phyloP scores from a whole-genome alignment of 2,797 vertebrate species.

The Apogon hyalosoma region DNA sequence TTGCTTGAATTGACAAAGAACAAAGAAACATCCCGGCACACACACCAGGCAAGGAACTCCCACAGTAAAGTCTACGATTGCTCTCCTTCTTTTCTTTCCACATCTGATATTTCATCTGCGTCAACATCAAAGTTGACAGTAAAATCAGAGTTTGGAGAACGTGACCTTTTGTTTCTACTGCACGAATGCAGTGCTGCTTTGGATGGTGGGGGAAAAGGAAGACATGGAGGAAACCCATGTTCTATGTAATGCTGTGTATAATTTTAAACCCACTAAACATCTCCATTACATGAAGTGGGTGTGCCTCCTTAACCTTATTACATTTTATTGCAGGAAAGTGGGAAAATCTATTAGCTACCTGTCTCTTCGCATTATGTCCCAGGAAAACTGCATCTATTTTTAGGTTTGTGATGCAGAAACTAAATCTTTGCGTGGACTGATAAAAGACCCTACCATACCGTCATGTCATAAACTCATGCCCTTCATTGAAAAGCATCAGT shows the following conservation, averaged over 20 bases:
- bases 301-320: constrained; percentile 10
- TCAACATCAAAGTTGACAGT: constrained; percentile 21
- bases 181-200: neutral
- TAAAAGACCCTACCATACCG: neutral
- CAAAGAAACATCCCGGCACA: constrained; percentile 42
- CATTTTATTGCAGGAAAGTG: constrained; percentile 16
- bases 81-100: constrained; percentile 1
- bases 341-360: constrained; percentile 7
- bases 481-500: neutral
- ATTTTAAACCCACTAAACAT: constrained; percentile 21
- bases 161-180: constrained; percentile 8
- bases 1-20: constrained; percentile 15
- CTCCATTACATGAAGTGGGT: constrained; percentile 16
- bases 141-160: constrained; percentile 3
- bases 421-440: constrained; percentile 13
- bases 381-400: constrained; percentile 4
- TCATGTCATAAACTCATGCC: neutral
- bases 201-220: too few relatives aligned
- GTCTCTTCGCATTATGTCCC: constrained; percentile 8
- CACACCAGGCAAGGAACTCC: constrained; percentile 13
- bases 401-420: constrained; percentile 18
- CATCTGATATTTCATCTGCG: constrained; percentile 11
- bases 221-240: too few relatives aligned
- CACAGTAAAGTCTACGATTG: constrained; percentile 32
- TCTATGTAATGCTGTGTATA: neutral